Evolutionary conservation across 2,888 invertebrate species (phyloP), one percentile per base, ranked within the genome.

Genomic region (Ditylenchus weischeri): DNA sequence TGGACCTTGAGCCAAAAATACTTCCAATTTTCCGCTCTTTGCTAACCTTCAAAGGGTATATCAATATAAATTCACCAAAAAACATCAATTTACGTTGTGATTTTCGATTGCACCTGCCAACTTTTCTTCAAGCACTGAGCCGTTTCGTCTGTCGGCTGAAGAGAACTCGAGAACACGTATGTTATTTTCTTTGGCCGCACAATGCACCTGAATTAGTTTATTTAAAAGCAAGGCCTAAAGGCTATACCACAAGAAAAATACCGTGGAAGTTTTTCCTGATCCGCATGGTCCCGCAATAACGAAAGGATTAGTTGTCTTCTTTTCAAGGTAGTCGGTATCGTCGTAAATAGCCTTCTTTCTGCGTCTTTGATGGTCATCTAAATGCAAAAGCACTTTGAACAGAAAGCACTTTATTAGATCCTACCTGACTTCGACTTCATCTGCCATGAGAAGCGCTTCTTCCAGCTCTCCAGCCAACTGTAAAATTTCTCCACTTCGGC

Each of bases 261-360:
- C 68, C 23, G 62, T 49, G 18, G 61, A 65, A 47, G 68, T 60
- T 47, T 68, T 68, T 13, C 68, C 68, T 18, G 64, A 57, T 0
- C 68, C 68, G 11, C 23, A 58, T 1, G 68, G 68, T 29, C 68
- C 68, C 11, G 58, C 18, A 21, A 68, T 51, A 59, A 68, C 64
- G 15, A 43, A 29, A 3, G 68, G 68, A 48, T 68, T 68, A 11
- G n/a, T 49, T 4, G 48, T 23, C 7, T 19, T 38, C 23, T 54
- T 58, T 15, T 66, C 68, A 10, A 36, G 8, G 10, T 23, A 29
- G 8, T 68, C 65, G 36, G 47, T 66, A 19, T 29, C 60, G 1
- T 29, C 65, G 29, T 50, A 64, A 19, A 48, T 48, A 5, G 48
- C n/a, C 6, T 38, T 43, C n/a, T 47, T 62, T 18, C 15, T 38